Conservation (phyloP, 2,797 vertebrate genomes). For the Semaprochilodus insignis region DNA sequence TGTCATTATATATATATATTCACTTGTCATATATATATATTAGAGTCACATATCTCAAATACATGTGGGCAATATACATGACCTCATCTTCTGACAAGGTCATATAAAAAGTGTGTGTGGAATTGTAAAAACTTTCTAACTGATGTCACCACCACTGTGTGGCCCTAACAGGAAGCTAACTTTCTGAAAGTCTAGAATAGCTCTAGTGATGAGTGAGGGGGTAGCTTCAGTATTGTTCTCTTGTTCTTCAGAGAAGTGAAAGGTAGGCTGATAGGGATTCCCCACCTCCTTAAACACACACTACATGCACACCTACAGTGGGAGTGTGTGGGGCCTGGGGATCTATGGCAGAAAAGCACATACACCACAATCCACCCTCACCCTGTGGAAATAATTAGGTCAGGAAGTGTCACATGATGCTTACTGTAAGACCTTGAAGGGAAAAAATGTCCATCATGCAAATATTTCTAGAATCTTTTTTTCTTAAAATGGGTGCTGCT, state of each 20-base stretch:
- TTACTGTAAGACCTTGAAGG: conserved; percentile 64
- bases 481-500: neutral
- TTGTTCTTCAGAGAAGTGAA: conserved; percentile 63
- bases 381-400: conserved; percentile 78
- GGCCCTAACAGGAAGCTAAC: conserved; percentile 18
- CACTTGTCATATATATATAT: no score
- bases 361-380: conserved; percentile 69
- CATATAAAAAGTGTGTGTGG: no score
- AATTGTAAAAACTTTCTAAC: conserved; percentile 8
- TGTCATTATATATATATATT: no score
- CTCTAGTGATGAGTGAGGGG: conserved; percentile 39
- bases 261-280: conserved; percentile 72
- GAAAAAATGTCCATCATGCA: conserved; percentile 55
- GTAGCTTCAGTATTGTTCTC: conserved; percentile 35
- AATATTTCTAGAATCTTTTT: conserved; percentile 15
- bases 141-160: conserved; percentile 9
- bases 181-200: conserved; percentile 30
- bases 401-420: conserved; percentile 63
- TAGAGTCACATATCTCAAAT: no score
- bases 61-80: no score
- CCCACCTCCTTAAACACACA: conserved; percentile 53
- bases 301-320: conserved; percentile 53
- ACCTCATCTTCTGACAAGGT: no score
- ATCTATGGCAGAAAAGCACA: conserved; percentile 56
- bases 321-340: conserved; percentile 33